Conservation (phyloP, 2,113 vertebrate species). For the Eulemur macaco region DNA sequence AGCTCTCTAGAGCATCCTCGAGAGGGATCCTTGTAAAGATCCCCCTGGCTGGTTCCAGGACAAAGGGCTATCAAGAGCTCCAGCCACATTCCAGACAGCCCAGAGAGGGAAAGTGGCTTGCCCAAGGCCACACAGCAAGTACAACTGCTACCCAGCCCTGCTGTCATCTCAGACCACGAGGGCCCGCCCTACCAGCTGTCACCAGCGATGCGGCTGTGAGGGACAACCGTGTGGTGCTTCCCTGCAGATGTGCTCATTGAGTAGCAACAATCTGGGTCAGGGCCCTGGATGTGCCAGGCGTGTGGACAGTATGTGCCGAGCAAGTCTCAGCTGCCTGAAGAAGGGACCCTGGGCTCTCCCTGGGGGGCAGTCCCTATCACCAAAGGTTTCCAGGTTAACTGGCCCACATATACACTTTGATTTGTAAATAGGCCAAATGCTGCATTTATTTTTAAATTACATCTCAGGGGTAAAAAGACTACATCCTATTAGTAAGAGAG, state of each 20-base stretch:
- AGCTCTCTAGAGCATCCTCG: background rate
- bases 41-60: background rate
- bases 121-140: background rate
- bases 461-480: background rate
- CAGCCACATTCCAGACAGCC: background rate
- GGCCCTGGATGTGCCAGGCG: background rate
- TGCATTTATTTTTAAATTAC: slow-evolving; percentile 44
- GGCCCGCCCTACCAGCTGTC: background rate
- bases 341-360: background rate
- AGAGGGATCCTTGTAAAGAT: background rate
- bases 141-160: background rate
- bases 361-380: accelerated
- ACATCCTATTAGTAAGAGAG: background rate
- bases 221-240: accelerated
- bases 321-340: background rate
- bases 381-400: background rate
- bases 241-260: background rate
- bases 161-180: background rate
- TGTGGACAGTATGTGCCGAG: background rate
- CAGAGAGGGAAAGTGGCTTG: background rate
- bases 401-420: background rate
- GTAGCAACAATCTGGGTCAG: slow-evolving; percentile 30
- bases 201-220: background rate
- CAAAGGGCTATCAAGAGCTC: background rate
- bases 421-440: slow-evolving; percentile 40